These are phyloP conservation scores for Hippoglossus hippoglossus DNA, from an alignment of 2,797 vertebrate genomes.

Conservation along the genomic window DNA sequence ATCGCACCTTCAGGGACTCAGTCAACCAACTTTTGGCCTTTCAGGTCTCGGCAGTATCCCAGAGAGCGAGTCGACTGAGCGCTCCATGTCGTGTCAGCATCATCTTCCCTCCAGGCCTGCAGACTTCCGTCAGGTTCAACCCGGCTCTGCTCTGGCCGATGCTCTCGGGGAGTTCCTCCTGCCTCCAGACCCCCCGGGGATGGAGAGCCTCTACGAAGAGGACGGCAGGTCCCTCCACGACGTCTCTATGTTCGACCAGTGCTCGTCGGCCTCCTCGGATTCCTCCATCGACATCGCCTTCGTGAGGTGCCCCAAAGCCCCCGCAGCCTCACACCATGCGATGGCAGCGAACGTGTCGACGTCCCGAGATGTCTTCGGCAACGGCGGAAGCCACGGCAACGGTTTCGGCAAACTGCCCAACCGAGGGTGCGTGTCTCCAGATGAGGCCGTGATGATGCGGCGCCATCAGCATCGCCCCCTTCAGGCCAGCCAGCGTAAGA, in stretches of 20 bases:
- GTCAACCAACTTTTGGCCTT: slow-evolving; percentile 63
- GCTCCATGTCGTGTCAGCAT: slow-evolving; percentile 50
- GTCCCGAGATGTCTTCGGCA: slow-evolving; percentile 81
- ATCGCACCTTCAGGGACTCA: slow-evolving; percentile 5
- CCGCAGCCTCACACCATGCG: slow-evolving; percentile 67
- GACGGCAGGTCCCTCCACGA: slow-evolving; percentile 86
- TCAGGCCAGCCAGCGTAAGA: slow-evolving; percentile 91
- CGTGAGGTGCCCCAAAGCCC: slow-evolving; percentile 88
- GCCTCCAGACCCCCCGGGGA: slow-evolving; percentile 81
- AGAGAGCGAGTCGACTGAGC: slow-evolving; percentile 84
- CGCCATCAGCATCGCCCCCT: slow-evolving; percentile 89
- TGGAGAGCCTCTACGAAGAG: slow-evolving; percentile 88
- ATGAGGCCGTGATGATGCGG: slow-evolving; percentile 83
- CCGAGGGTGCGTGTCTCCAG: slow-evolving; percentile 77
- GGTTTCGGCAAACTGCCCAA: slow-evolving; percentile 81
- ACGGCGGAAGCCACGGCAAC: slow-evolving; percentile 55
- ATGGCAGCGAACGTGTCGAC: slow-evolving; percentile 47
- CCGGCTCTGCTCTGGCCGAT: slow-evolving; percentile 83
- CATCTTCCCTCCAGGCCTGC: slow-evolving; percentile 57
- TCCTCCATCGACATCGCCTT: slow-evolving; percentile 97
- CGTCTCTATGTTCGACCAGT: slow-evolving; percentile 87
- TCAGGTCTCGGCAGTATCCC: slow-evolving; percentile 90
- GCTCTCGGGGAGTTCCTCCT: slow-evolving; percentile 85
- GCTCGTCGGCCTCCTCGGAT: slow-evolving; percentile 92
- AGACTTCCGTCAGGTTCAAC: slow-evolving; percentile 64